Percentiles rank a stretch among this genome's conserved stretches.
phyloP scores from a whole-genome alignment of 1,140 invertebrate species.

The Ditylenchus dipsaci region DNA sequence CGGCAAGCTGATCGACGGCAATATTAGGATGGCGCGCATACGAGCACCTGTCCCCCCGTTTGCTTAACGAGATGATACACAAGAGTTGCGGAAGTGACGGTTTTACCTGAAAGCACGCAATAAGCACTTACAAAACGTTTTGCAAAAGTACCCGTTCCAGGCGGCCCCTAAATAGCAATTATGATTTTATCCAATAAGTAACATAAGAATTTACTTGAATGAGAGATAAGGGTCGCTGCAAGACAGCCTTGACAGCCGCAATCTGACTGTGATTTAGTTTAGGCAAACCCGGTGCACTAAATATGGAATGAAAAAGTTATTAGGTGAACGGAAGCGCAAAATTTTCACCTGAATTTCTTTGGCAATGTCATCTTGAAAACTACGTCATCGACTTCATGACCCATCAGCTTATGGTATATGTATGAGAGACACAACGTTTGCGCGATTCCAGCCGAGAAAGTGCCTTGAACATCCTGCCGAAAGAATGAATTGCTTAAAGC shows the following conservation, averaged over 20 bases:
- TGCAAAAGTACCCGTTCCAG: constrained; percentile 57
- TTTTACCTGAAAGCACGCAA: constrained; percentile 66
- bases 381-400: constrained; percentile 93
- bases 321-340: too few relatives aligned
- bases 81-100: constrained; percentile 96
- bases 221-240: constrained; percentile 88
- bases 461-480: constrained; percentile 87
- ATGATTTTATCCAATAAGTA: constrained; percentile 6
- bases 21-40: constrained; percentile 98
- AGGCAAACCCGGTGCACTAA: constrained; percentile 80
- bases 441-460: constrained; percentile 91
- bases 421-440: constrained; percentile 89
- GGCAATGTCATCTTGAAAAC: constrained; percentile 66
- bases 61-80: constrained; percentile 96
- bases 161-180: constrained; percentile 31
- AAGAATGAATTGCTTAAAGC: constrained; percentile 10
- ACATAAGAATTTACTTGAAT: constrained; percentile 75
- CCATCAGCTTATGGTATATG: constrained; percentile 91
- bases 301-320: too few relatives aligned
- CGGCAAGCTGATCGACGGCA: constrained; percentile 95
- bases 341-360: constrained; percentile 78
- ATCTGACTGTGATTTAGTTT: constrained; percentile 91
- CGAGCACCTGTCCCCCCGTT: constrained; percentile 81
- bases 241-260: constrained; percentile 96
- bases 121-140: too few relatives aligned